These are phyloP conservation scores for Podarcis lilfordi DNA, from an alignment of 2,797 vertebrate species.

Conservation along the genomic window DNA sequence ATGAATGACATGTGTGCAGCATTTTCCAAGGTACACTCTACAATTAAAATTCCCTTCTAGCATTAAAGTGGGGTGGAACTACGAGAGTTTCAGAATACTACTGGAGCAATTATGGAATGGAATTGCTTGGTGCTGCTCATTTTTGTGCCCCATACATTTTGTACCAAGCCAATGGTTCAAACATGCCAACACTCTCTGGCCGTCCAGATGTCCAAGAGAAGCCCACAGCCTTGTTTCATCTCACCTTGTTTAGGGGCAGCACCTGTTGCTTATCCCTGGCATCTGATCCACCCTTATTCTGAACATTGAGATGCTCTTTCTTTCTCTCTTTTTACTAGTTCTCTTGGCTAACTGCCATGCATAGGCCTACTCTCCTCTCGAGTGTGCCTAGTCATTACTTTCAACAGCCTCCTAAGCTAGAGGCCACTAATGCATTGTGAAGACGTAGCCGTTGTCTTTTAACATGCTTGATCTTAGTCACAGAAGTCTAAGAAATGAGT, in stretches of 20 bases:
- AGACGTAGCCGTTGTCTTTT: background rate
- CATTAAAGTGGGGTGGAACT: background rate
- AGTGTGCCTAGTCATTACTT: background rate
- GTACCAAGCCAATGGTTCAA: background rate
- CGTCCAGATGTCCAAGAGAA: background rate
- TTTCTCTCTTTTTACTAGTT: slow-evolving; percentile 23
- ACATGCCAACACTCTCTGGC: background rate
- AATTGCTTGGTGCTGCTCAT: background rate
- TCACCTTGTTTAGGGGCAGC: too few species aligned
- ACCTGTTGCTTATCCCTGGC: background rate
- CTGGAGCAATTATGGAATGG: background rate
- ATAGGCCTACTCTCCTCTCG: background rate
- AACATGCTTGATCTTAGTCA: background rate
- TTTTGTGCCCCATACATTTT: too few species aligned
- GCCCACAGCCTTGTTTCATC: too few species aligned
- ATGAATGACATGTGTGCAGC: background rate
- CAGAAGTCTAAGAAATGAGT: background rate
- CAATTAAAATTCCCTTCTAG: background rate
- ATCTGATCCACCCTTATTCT: background rate
- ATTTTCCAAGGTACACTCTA: background rate
- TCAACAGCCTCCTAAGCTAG: background rate
- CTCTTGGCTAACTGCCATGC: slow-evolving; percentile 21
- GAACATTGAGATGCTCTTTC: slow-evolving; percentile 43
- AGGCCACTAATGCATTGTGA: background rate
- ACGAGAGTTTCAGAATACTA: background rate